Conservation (phyloP, 2,888 invertebrate genomes). For the Platypus cylindrus region DNA sequence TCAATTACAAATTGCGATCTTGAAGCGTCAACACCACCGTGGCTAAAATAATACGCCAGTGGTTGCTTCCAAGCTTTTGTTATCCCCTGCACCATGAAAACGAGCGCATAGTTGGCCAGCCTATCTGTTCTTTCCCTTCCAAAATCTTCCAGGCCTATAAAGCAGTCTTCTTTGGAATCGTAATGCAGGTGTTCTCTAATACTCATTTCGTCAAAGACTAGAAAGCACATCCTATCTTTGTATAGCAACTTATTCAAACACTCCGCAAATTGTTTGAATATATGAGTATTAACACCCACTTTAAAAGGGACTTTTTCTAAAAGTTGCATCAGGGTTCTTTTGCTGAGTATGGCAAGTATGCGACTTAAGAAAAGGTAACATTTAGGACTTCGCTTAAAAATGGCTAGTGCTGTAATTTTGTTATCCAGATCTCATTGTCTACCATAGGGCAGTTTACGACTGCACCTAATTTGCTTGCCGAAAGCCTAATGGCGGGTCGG, state of each 20-base stretch:
- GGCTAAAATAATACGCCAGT: constrained; percentile 4
- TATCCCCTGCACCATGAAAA: constrained; percentile 4
- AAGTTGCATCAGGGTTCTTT: background rate
- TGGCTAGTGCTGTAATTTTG: constrained; percentile 8
- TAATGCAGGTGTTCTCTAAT: constrained; percentile 14
- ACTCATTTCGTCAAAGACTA: constrained; percentile 16
- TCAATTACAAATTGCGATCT: no score
- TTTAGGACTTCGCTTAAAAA: constrained; percentile 6
- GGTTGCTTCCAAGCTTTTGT: constrained; percentile 3
- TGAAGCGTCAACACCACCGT: no score
- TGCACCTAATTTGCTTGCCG: no score
- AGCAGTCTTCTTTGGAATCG: constrained; percentile 10
- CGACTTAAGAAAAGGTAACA: constrained; percentile 11
- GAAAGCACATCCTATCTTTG: constrained; percentile 8
- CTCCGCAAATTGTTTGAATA: constrained; percentile 6
- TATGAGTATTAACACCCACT: background rate
- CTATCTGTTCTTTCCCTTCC: background rate
- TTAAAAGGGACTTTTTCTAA: background rate
- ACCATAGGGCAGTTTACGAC: no score
- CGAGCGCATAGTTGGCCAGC: constrained; percentile 1
- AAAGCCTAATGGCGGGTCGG: no score
- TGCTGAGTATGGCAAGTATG: constrained; percentile 10
- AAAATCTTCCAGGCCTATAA: constrained; percentile 15
- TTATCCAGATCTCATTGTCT: constrained; percentile 15
- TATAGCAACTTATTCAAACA: background rate